Evolutionary conservation across 23 tunicate genomes (phyloP).

Genomic region (Phallusia fumigata): DNA sequence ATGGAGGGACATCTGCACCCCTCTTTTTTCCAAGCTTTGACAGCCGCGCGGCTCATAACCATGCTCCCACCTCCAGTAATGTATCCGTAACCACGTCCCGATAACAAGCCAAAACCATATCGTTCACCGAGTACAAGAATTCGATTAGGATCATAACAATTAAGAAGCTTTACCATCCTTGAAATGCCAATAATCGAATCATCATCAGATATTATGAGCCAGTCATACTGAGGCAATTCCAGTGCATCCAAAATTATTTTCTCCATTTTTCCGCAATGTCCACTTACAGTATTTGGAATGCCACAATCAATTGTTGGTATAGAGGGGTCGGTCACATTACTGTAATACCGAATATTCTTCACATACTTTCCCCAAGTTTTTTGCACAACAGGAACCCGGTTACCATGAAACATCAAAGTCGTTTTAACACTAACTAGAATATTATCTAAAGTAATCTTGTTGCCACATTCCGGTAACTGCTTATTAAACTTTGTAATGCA

Average conservation of each 20-base stretch:
- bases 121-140: slow-evolving; percentile 74
- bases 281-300: slow-evolving; percentile 80
- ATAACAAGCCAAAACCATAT: slow-evolving; percentile 73
- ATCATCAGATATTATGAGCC: slow-evolving; percentile 92
- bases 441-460: slow-evolving; percentile 39
- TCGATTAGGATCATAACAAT: slow-evolving; percentile 62
- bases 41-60: slow-evolving; percentile 74
- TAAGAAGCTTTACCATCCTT: slow-evolving; percentile 46
- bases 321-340: slow-evolving; percentile 81
- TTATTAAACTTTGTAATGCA: slow-evolving; percentile 46
- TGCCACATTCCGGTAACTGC: slow-evolving; percentile 58
- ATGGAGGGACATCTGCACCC: slow-evolving; percentile 67
- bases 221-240: slow-evolving; percentile 40
- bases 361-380: slow-evolving; percentile 86
- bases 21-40: slow-evolving; percentile 50
- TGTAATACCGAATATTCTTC: slow-evolving; percentile 59
- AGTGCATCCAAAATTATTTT: slow-evolving; percentile 53
- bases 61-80: slow-evolving; percentile 98
- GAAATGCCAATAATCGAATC: slow-evolving; percentile 83
- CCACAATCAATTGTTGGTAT: slow-evolving; percentile 83
- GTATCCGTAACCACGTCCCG: slow-evolving; percentile 73
- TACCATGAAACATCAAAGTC: slow-evolving; percentile 70
- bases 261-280: slow-evolving; percentile 94
- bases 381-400: slow-evolving; percentile 77
- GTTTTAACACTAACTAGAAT: slow-evolving; percentile 73